A percentile compares a stretch with the other conserved stretches of the same genome.
phyloP scores from a whole-genome alignment of 2,113 vertebrate species.

The Anas platyrhynchos region DNA sequence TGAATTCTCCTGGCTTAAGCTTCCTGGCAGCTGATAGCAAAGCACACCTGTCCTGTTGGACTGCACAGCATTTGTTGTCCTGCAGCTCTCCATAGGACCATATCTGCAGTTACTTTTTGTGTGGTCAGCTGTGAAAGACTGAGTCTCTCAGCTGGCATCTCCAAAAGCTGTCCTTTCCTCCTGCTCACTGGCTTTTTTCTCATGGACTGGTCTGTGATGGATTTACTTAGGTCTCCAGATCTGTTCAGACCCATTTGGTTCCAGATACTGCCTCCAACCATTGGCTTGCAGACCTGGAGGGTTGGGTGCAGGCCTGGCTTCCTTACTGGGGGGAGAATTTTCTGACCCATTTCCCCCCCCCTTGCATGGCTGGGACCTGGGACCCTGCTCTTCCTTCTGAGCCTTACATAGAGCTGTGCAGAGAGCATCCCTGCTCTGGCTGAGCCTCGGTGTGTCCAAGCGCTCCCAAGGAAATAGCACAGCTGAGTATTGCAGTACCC shows the following conservation, averaged over 20 bases:
- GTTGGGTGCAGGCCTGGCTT: neutral
- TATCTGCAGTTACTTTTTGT: neutral
- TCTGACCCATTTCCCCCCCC: neutral
- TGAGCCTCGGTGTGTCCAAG: neutral
- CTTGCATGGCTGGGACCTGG: neutral
- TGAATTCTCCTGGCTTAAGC: neutral
- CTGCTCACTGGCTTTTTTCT: too few species aligned
- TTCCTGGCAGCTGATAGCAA: neutral
- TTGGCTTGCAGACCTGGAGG: neutral
- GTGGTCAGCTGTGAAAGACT: neutral
- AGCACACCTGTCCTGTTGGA: neutral
- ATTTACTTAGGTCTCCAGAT: neutral
- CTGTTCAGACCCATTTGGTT: neutral
- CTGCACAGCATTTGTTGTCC: neutral
- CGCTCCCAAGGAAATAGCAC: neutral
- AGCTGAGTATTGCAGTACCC: neutral
- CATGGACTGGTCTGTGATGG: neutral
- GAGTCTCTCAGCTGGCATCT: neutral
- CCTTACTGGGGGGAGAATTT: neutral
- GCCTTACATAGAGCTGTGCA: neutral
- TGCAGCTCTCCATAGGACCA: neutral
- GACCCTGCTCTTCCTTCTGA: neutral
- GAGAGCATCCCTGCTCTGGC: neutral
- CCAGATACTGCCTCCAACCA: neutral
- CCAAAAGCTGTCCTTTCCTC: neutral